Base-by-base conservation (phyloP, 1,140 invertebrate species). In the Alviniconcha marisindica region DNA sequence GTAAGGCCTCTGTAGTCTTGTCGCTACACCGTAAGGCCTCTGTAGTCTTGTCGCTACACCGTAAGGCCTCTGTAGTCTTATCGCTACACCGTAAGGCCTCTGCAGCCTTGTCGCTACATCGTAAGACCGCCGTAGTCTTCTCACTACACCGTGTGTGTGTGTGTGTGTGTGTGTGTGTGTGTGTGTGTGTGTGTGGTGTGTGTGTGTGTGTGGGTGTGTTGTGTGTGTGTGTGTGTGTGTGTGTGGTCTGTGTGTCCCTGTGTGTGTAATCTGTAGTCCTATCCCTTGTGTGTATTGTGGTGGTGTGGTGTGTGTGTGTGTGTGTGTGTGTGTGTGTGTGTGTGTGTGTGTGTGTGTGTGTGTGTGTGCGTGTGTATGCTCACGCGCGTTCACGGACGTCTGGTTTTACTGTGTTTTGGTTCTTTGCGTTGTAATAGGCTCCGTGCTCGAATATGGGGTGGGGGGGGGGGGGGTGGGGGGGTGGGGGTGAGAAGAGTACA, bases 181-280 rank as follows among this genome's bases (percentile, higher is more conserved):
- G 40, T 76, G 73, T 48, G 42, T n/a, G 42, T 48, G 40, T 51
- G 73, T 51, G 73, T n/a, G 73, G 73, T 48, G 73, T 76, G 42
- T 48, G 42, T 76, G 73, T 51, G 7, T 48, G 73, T 48, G 73
- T 76, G 40, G 33, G 44, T 21, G 73, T 76, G 40, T 76, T 10
- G 40, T 28, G 42, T 14, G 42, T 10, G 71, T 44, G 71, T 44
- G 42, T 74, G 24, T 42, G 21, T 74, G 38, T 44, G 38, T 74
- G 38, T 44, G 71, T 74, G 15, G 28, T 74, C 0, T 42, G 44
- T 48, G 73, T 54, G 40, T 76, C 24, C 5, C 2, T 12, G 38
- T 71, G 69, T 71, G 69, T 71, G 69, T 60, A 28, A n/a, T n/a
- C n/a, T n/a, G n/a, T n/a, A n/a, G n/a, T n/a, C n/a, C n/a, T n/a